Evolutionary conservation across 2,113 vertebrate species (phyloP), one percentile per base, ranked within the genome.

Genomic region (Triplophysa siluroides): DNA sequence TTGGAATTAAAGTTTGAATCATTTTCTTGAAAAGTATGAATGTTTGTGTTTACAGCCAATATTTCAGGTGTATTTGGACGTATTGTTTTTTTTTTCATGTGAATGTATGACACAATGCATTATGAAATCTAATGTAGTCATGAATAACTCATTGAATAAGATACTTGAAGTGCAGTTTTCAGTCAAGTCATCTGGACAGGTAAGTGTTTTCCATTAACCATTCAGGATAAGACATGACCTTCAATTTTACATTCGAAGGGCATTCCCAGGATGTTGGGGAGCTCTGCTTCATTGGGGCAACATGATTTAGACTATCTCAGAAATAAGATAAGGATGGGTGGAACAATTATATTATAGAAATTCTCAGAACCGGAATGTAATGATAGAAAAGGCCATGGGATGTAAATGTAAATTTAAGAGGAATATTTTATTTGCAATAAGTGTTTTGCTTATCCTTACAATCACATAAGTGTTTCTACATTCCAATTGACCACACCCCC

Each of bases 341-440:
- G 2, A 64, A 76, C 26, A 52, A 8, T 65, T 65, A 45, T 19
- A 50, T 52, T 62, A 14, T 62, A 62, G 9, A 14, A 26, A 62
- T 62, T 19, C 58, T 47, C n/a, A 8, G 24, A 62, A 52, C 23
- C 14, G 18, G 63, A 29, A 64, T 52, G 62, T 47, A 52, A 65
- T 33, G 58, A 52, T 64, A 18, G 38, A 76, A 33, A 10, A 4
- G 8, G 61, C 52, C 38, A 76, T 65, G 45, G 29, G 29, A 29
- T 4, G 29, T 29, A 29, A 29, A 29, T 29, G 29, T 29, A 0
- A 38, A 21, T 10, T 50, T 52, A 21, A 64, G 13, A 75, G 38
- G 13, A 8, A 63, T 76, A 47, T 62, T 76, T 76, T 29, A 75
- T 75, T 75, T 63, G 8, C n/a, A 2, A 19, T 24, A 23, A 43